Evolutionary conservation across 2,888 invertebrate genomes (phyloP).

Genomic region (Bellardia bayeri): DNA sequence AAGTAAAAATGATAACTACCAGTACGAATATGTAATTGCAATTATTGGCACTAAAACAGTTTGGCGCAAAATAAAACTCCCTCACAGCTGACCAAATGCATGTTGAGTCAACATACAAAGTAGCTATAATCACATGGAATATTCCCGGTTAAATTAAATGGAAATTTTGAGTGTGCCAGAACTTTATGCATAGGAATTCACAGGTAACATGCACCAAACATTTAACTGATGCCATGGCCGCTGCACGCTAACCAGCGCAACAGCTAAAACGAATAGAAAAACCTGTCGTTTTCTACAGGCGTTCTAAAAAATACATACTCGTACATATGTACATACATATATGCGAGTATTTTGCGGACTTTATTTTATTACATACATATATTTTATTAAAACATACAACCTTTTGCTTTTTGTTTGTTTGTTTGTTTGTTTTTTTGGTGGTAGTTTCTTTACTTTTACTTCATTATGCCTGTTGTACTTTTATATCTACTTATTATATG

Average conservation of each 20-base stretch:
- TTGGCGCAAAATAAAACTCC: conserved; percentile 17
- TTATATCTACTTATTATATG: background rate
- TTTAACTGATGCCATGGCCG: background rate
- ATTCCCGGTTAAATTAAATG: background rate
- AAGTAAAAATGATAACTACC: too few relatives aligned
- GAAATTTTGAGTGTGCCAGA: background rate
- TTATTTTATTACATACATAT: conserved; percentile 1
- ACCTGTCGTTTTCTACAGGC: background rate
- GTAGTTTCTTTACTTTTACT: conserved; percentile 3
- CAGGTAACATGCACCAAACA: conserved; percentile 6
- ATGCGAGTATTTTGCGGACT: conserved; percentile 16
- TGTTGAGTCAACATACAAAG: background rate
- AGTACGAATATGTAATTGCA: too few relatives aligned
- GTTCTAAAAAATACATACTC: background rate
- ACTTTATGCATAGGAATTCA: background rate
- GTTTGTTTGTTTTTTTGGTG: background rate
- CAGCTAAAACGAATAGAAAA: conserved; percentile 5
- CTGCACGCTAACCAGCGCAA: conserved; percentile 2
- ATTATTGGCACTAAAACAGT: background rate
- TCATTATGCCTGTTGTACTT: background rate
- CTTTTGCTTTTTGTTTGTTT: background rate
- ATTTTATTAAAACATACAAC: too few relatives aligned
- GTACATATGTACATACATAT: background rate
- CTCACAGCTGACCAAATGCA: conserved; percentile 4
- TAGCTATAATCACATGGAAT: background rate